A percentile compares a stretch with the other conserved stretches of the same genome.
Conservation (phyloP, 2,113 vertebrate genomes). For the Myotis lucifugus region DNA sequence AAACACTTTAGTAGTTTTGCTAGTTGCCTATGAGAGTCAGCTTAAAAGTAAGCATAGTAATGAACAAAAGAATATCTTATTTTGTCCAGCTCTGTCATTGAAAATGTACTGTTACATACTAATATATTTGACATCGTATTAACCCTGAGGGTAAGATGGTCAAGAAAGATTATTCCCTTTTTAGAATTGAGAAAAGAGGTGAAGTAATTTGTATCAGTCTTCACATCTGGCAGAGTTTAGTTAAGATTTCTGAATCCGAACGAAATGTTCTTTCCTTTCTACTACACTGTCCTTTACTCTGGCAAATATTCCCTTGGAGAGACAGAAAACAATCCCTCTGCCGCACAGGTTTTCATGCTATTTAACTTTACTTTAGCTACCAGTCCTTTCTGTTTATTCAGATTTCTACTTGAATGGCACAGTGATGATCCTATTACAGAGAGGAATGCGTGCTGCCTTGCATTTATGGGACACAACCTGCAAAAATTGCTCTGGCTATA, state of each 20-base stretch:
- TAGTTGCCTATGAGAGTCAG: not conserved
- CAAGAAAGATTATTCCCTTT: not conserved
- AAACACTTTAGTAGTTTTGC: not conserved
- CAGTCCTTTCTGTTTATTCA: not conserved
- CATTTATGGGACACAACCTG: not conserved
- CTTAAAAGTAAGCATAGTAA: not conserved
- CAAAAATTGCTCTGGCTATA: not conserved
- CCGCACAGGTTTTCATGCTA: not conserved
- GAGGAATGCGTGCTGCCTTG: not conserved
- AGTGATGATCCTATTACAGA: not conserved
- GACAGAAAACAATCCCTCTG: not conserved
- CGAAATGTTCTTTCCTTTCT: not conserved
- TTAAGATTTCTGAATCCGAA: slow-evolving; percentile 10
- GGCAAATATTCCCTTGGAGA: not conserved
- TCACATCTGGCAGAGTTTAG: not conserved
- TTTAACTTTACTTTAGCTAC: slow-evolving; percentile 30
- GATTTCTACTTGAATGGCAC: not conserved
- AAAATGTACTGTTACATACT: not conserved
- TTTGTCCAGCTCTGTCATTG: not conserved
- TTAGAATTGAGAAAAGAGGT: not conserved
- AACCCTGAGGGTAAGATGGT: not conserved
- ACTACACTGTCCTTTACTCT: not conserved
- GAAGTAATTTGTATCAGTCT: not conserved
- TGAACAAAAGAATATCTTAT: not conserved
- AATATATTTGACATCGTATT: slow-evolving; percentile 7